A percentile compares a stretch with the other conserved stretches of the same genome.
Conservation (phyloP, 2,113 vertebrate genomes). For the Periophthalmus modestus region DNA sequence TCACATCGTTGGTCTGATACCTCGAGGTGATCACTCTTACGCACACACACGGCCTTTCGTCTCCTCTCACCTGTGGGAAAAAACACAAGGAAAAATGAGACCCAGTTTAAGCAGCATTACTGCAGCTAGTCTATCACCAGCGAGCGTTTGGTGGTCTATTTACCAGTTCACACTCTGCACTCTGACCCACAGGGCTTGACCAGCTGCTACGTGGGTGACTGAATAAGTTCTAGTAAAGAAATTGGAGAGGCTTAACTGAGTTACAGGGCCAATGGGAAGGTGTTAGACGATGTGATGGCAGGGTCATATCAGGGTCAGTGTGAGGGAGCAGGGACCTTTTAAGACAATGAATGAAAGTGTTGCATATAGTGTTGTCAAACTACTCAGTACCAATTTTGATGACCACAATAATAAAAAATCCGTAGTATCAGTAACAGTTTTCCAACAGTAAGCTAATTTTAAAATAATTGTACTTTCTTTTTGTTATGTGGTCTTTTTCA, state of each 20-base stretch:
- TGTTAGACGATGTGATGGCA: constrained; percentile 26
- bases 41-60: constrained; percentile 83
- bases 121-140: constrained; percentile 22
- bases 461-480: too few relatives aligned
- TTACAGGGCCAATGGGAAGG: constrained; percentile 29
- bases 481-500: too few relatives aligned
- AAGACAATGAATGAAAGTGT: constrained; percentile 8
- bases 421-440: too few relatives aligned
- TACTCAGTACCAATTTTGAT: too few relatives aligned
- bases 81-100: constrained; percentile 9
- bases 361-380: not conserved
- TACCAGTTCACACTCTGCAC: constrained; percentile 18
- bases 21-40: constrained; percentile 83
- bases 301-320: constrained; percentile 29
- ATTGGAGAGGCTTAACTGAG: constrained; percentile 30
- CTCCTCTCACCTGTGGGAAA: constrained; percentile 70
- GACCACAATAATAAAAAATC: too few relatives aligned
- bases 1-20: constrained; percentile 91
- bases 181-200: constrained; percentile 28
- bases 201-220: constrained; percentile 3
- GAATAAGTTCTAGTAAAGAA: constrained; percentile 18
- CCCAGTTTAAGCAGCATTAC: constrained; percentile 29
- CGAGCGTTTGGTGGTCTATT: constrained; percentile 14
- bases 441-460: too few relatives aligned
- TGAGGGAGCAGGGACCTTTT: constrained; percentile 11